phyloP scores from a whole-genome alignment of 2,888 invertebrate genomes.

The Drosophila nr. perissopoda region DNA sequence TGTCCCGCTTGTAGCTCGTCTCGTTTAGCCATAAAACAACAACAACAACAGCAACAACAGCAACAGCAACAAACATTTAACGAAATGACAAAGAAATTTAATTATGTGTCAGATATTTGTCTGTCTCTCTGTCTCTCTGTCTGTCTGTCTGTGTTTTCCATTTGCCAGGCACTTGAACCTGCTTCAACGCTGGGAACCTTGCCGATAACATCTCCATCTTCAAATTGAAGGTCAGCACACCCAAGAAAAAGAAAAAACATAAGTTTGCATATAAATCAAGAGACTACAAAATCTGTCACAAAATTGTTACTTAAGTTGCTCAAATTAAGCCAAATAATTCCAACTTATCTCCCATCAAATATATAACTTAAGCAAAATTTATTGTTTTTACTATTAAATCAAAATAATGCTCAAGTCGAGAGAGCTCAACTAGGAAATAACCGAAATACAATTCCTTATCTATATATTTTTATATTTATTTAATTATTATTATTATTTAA shows the following conservation, averaged over 20 bases:
- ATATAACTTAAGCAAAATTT: background rate
- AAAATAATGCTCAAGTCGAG: background rate
- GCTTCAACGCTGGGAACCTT: slow-evolving; percentile 44
- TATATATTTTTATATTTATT: background rate
- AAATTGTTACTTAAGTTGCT: background rate
- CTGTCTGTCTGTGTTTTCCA: slow-evolving; percentile 19
- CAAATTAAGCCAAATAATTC: background rate
- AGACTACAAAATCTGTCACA: background rate
- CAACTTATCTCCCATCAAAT: background rate
- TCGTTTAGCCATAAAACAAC: slow-evolving; percentile 51
- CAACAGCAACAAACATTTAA: slow-evolving; percentile 23
- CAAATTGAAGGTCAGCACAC: slow-evolving; percentile 18
- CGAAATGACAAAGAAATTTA: slow-evolving; percentile 44
- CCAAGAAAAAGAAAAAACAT: background rate
- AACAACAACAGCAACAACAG: slow-evolving; percentile 4
- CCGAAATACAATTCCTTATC: no score
- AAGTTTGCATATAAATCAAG: slow-evolving; percentile 2
- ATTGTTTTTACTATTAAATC: background rate
- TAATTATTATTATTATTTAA: background rate
- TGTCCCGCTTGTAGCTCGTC: slow-evolving; percentile 56
- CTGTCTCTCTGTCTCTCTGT: background rate
- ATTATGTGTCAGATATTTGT: slow-evolving; percentile 43
- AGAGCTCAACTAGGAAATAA: background rate
- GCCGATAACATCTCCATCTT: slow-evolving; percentile 27
- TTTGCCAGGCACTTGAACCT: slow-evolving; percentile 31